Base-by-base conservation (phyloP, 2,888 invertebrate genomes). In the Mactromeris polynyma region DNA sequence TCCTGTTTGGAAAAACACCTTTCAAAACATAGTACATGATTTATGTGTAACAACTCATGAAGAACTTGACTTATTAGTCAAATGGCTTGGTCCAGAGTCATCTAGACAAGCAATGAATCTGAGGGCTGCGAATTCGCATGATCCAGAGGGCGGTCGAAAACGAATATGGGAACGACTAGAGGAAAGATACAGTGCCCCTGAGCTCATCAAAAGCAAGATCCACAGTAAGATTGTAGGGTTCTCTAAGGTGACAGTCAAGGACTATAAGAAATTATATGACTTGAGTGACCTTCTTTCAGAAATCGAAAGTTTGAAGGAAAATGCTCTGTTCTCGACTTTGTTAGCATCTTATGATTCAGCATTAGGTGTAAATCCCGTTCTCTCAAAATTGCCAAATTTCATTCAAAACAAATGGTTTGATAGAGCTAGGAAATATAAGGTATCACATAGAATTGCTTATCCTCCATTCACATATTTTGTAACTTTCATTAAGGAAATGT, bases 101-200 rank as follows among this genome's bases (percentile, higher is more conserved):
- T 14, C 21, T 14, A 58, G 21, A 21, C 54, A 58, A 14, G 54
- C 21, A 7, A 4, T 21, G 19, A 58, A 14, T 58, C 7, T 58
- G 9, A 14, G 54, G 17, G 17, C 54, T 17, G 54, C 54, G 7
- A 7, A 58, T 21, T 4, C n/a, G 7, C 4, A 17, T 7, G 17
- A 21, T n/a, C 54, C 9, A 4, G 9, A 7, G 21, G 19, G 26
- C 26, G 87, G 83, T 11, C 21, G 81, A 21, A 11, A 51, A 69
- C 19, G 26, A 31, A 73, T 83, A 6, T 90, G 87, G 88, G 42
- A 81, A 21, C 77, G 88, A 19, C 64, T 90, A 7, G 88, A 88
- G 6, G 90, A 90, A 36, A 46, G 88, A 26, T 88, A 38, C 77
- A 88, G 90, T 2, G n/a, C 77, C 21, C 86, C 90, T 31, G 90